These are phyloP conservation scores for Tadarida brasiliensis DNA, from an alignment of 2,797 vertebrate species.

Conservation along the genomic window DNA sequence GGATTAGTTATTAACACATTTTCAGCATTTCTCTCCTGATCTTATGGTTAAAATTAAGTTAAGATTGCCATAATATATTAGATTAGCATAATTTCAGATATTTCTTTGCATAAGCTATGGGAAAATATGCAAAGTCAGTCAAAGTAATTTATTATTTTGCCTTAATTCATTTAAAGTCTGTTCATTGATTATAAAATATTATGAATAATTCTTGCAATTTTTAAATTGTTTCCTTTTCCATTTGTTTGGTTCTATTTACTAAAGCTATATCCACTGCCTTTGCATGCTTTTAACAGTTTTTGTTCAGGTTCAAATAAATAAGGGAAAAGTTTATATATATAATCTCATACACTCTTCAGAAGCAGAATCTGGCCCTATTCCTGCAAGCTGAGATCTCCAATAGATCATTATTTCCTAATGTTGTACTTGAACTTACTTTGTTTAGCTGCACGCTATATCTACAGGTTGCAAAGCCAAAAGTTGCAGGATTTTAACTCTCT, in stretches of 20 bases:
- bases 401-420: not conserved
- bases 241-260: slow-evolving; percentile 36
- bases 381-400: not conserved
- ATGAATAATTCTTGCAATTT: slow-evolving; percentile 12
- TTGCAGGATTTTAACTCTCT: not conserved
- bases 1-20: slow-evolving; percentile 51
- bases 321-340: not conserved
- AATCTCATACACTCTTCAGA: not conserved
- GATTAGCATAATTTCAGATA: slow-evolving; percentile 70
- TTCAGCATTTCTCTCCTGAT: slow-evolving; percentile 56
- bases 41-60: slow-evolving; percentile 62
- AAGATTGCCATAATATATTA: slow-evolving; percentile 50
- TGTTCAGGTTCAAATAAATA: not conserved
- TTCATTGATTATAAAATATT: not conserved
- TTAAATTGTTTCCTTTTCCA: slow-evolving; percentile 25
- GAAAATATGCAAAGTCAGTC: slow-evolving; percentile 64
- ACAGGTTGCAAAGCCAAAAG: not conserved
- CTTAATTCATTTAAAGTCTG: slow-evolving; percentile 62
- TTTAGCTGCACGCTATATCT: not conserved
- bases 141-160: slow-evolving; percentile 49
- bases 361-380: not conserved
- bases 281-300: slow-evolving; percentile 17
- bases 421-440: not conserved
- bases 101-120: slow-evolving; percentile 58
- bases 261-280: not conserved